Evolutionary conservation across 2,113 vertebrate genomes (phyloP), one percentile per base, ranked within the genome.

Genomic region (Actenoides hombroni): DNA sequence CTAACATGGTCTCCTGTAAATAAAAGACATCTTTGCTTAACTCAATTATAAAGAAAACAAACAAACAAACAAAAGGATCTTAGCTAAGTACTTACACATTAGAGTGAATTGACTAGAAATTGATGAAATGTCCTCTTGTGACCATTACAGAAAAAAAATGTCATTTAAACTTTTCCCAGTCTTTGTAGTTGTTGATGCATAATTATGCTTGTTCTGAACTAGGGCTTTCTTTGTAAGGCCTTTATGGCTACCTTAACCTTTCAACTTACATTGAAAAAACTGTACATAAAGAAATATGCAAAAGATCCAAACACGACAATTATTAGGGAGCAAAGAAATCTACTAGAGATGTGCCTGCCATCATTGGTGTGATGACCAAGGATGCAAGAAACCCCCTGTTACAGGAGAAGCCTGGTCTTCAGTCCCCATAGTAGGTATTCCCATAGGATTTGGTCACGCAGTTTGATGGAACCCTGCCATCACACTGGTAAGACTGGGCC

Each of bases 1-100:
- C 94, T 85, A 70, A 73, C 86, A 90, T 88, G 37, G 10, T 93
- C 63, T 95, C 71, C 42, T 89, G 83, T 61, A 86, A 88, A 94
- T 96, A 67, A 94, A 85, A 94, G 10, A 67, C 12, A 74, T 86
- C 49, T 73, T 92, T 82, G 2, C 65, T 83, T 92, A 95, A 74
- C 54, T 73, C n/a, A 88, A 11, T 60, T 83, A 78, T 42, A 73
- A 83, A 85, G 18, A 46, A 88, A 83, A 71, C 13, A 17, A 67
- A 65, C 28, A 10, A 37, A 21, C 3, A 77, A 37, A 8, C 2
- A 33, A 51, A 48, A 80, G 42, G 8, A 1, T 65, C 16, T 78
- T 15, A 76, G 8, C 13, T 63, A 37, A 70, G 37, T 86, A 80
- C 7, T 67, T 61, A 44, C 42, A 53, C 3, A 16, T 61, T 77